These are phyloP conservation scores for Etheostoma spectabile DNA, from an alignment of 2,113 vertebrate genomes.

Conservation along the genomic window DNA sequence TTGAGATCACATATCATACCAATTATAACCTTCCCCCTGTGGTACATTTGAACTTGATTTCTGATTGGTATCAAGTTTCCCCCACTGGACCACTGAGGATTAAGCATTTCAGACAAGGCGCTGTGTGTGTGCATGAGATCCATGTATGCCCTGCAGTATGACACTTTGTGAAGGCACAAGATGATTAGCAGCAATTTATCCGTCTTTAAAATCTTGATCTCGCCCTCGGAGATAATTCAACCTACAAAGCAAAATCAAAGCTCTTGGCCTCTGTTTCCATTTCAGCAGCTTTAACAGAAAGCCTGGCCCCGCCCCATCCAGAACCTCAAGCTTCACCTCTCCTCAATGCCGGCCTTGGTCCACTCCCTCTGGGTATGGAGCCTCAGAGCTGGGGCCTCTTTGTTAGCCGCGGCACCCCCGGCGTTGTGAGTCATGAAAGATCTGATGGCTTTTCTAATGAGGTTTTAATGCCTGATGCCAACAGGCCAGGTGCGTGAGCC, in stretches of 20 bases:
- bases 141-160: conserved; percentile 23
- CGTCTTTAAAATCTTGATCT: conserved; percentile 59
- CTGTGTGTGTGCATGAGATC: not conserved
- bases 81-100: conserved; percentile 27
- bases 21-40: conserved; percentile 15
- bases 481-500: conserved; percentile 62
- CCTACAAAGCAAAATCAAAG: conserved; percentile 64
- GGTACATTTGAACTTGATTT: conserved; percentile 17
- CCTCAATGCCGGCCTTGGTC: conserved; percentile 24
- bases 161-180: conserved; percentile 32
- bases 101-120: conserved; percentile 13
- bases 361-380: conserved; percentile 39
- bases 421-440: conserved; percentile 65
- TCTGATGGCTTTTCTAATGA: conserved; percentile 63
- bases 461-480: conserved; percentile 69
- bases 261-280: conserved; percentile 42
- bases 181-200: conserved; percentile 59
- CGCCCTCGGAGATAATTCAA: conserved; percentile 59
- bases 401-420: conserved; percentile 37
- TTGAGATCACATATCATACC: conserved; percentile 25
- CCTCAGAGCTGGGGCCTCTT: conserved; percentile 54
- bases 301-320: conserved; percentile 7
- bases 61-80: conserved; percentile 34
- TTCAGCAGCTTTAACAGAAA: conserved; percentile 42
- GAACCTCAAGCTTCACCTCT: conserved; percentile 42